A percentile compares a stretch with the other conserved stretches of the same genome.
Evolutionary conservation across 2,113 vertebrate species (phyloP).

Genomic region (Ophthalmolycus amberensis): DNA sequence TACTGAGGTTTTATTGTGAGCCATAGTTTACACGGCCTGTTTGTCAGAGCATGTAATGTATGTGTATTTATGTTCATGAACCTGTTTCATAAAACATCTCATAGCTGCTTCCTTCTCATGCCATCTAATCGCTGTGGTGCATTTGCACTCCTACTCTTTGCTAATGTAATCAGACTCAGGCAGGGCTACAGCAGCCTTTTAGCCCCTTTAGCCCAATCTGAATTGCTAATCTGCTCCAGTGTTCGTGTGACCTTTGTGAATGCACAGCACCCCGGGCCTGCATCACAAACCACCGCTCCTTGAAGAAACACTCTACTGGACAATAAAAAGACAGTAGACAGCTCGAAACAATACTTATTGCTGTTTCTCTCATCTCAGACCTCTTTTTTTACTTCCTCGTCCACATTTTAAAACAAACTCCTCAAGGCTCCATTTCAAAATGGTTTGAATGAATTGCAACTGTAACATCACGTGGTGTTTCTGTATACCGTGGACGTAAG

Average conservation of each 20-base stretch:
- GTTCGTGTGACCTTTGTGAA: conserved; percentile 81
- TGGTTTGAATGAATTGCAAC: neutral
- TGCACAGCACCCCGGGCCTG: conserved; percentile 72
- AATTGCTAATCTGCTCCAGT: conserved; percentile 80
- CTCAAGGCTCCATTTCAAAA: neutral
- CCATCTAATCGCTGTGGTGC: conserved; percentile 58
- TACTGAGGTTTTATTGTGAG: conserved; percentile 32
- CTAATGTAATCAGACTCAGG: conserved; percentile 80
- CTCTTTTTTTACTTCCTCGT: neutral
- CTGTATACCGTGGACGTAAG: neutral
- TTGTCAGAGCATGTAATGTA: conserved; percentile 8
- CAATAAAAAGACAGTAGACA: conserved; percentile 56
- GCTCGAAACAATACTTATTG: conserved; percentile 58
- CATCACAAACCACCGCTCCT: conserved; percentile 67
- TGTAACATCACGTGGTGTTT: neutral
- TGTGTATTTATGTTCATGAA: conserved; percentile 6
- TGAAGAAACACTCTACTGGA: conserved; percentile 65
- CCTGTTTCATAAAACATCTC: conserved; percentile 29
- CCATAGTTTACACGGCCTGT: conserved; percentile 26
- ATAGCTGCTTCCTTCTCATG: conserved; percentile 24
- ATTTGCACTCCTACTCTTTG: conserved; percentile 65
- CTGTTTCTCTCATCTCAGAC: conserved; percentile 24
- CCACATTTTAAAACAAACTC: neutral
- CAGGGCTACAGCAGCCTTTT: conserved; percentile 74
- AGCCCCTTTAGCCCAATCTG: conserved; percentile 78